These are phyloP conservation scores for Phania funesta DNA, from an alignment of 2,888 invertebrate genomes.

Conservation along the genomic window DNA sequence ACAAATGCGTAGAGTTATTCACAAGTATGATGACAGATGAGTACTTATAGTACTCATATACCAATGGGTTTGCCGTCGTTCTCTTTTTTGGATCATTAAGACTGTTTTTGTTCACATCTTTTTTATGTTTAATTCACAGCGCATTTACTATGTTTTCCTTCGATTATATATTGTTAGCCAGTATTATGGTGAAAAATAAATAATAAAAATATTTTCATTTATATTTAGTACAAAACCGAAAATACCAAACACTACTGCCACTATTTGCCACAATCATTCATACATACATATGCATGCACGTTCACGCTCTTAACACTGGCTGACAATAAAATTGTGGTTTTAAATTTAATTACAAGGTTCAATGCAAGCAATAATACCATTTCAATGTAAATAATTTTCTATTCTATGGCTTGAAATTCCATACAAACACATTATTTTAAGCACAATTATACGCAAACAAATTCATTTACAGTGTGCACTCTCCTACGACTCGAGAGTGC, in stretches of 20 bases:
- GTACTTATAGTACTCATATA: no score
- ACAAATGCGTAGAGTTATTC: no score
- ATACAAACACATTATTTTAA: conserved; percentile 38
- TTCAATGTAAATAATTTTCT: conserved; percentile 53
- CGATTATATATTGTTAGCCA: neutral
- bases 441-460: neutral
- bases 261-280: neutral
- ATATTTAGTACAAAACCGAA: conserved; percentile 36
- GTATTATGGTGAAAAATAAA: neutral
- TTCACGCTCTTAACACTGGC: conserved; percentile 37
- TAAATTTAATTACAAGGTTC: conserved; percentile 68
- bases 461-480: neutral
- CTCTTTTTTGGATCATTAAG: no score
- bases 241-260: conserved; percentile 23
- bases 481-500: neutral
- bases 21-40: no score
- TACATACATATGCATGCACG: neutral
- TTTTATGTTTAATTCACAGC: no score
- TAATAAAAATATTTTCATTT: conserved; percentile 32
- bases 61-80: no score
- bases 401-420: conserved; percentile 52
- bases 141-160: no score
- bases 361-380: conserved; percentile 53
- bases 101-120: no score
- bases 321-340: conserved; percentile 68